These are phyloP conservation scores for Rhabdophis nuchalis DNA, from an alignment of 2,797 vertebrate genomes.

Conservation along the genomic window DNA sequence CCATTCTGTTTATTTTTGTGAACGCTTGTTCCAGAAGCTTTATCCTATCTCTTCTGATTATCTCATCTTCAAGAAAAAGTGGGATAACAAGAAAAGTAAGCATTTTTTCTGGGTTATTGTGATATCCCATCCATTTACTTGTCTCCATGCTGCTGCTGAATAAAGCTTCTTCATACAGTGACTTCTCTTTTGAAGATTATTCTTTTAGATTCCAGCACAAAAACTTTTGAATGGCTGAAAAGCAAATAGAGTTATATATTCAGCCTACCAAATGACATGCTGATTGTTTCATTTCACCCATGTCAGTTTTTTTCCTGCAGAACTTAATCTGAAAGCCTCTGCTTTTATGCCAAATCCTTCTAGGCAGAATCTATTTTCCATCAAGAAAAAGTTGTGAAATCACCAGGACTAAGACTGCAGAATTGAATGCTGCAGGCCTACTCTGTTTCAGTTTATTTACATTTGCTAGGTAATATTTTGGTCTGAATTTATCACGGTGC, in stretches of 20 bases:
- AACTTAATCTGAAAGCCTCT: constrained; percentile 9
- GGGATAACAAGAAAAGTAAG: not conserved
- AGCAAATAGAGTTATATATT: constrained; percentile 24
- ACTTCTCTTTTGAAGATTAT: constrained; percentile 18
- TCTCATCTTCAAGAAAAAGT: not conserved
- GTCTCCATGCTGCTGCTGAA: not conserved
- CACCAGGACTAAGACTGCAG: not conserved
- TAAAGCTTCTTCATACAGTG: not conserved
- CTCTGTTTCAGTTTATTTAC: not conserved
- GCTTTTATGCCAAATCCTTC: not conserved
- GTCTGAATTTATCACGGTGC: not conserved
- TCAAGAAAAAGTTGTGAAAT: not conserved
- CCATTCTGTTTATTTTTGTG: not conserved
- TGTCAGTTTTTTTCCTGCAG: not conserved
- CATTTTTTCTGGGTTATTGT: constrained; percentile 5
- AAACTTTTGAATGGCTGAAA: constrained; percentile 3
- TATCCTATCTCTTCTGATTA: not conserved
- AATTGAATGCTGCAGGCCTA: not conserved
- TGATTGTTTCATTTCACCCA: not conserved
- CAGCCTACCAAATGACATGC: not conserved
- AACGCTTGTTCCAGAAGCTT: not conserved
- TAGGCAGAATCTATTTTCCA: not conserved
- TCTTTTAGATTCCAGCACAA: not conserved
- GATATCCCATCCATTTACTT: constrained; percentile 8
- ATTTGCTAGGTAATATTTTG: not conserved